Evolutionary conservation across 2,113 vertebrate genomes (phyloP), one percentile per base, ranked within the genome.

Genomic region (Myodes glareolus): DNA sequence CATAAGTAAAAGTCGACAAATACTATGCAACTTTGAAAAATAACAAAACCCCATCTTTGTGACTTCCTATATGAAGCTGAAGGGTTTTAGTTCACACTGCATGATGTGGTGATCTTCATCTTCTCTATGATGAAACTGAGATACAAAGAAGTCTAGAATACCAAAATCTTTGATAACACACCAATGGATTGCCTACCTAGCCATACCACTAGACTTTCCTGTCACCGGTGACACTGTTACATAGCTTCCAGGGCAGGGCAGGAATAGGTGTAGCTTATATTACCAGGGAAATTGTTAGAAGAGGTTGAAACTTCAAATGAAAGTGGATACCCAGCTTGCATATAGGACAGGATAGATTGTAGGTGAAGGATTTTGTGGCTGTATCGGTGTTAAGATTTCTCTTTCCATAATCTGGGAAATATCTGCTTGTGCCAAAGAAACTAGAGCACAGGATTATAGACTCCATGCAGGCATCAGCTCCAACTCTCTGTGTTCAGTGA

Each of bases 231-330:
- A 27, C 36, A 39, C 0, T 65, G 9, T 91, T 45, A 58, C 52
- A 42, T 1, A 36, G 67, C 25, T 65, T 73, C 8, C 0, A 33
- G 52, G 52, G 23, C 16, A 70, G 29, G 4, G 31, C 63, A 76
- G 72, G 31, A 70, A 45, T 50, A 52, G 23, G 50, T 31, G 27
- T 16, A 50, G 36, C 33, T 50, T 10, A 78, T 36, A 90, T 91
- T 85, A 85, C 91, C 72, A 88, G 96, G 65, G 45, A 65, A 92
- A 81, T 88, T 90, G 13, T 45, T 58, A 21, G 12, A 31, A 73
- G 25, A 78, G 10, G 33, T 55, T 45, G 90, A 89, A 89, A 13
- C 27, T 86, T 91, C 65, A 68, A 73, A 29, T 77, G 50, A 73
- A 95, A 92, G n/a, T n/a, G n/a, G n/a, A n/a, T n/a, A 6, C 61